Evolutionary conservation across 2,113 vertebrate species (phyloP).

Genomic region (Murina feae): DNA sequence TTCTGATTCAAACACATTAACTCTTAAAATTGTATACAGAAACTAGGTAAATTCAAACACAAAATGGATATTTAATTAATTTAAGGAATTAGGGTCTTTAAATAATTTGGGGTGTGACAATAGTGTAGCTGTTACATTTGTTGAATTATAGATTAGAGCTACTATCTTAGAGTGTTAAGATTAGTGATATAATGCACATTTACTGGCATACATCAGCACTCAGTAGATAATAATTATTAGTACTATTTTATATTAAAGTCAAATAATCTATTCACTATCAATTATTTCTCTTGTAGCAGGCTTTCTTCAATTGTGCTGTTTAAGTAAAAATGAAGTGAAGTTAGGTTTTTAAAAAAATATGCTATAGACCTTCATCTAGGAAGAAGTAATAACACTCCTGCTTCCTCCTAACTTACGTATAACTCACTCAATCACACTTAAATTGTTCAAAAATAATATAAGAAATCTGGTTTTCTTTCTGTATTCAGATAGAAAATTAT

Average conservation of each 20-base stretch:
- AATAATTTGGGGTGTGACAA: neutral
- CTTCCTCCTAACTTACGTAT: neutral
- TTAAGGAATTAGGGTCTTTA: neutral
- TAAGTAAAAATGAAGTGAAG: neutral
- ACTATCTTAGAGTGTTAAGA: neutral
- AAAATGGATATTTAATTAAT: neutral
- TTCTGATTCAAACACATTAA: neutral
- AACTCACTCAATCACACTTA: neutral
- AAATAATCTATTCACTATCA: neutral
- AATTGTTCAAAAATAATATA: neutral
- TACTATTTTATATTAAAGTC: neutral
- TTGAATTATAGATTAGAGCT: neutral
- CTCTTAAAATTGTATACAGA: neutral
- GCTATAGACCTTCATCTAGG: neutral
- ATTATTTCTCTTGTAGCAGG: neutral
- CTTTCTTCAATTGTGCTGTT: neutral
- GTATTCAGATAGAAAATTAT: neutral
- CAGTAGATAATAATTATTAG: neutral
- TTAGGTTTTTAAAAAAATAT: neutral
- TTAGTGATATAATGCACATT: neutral
- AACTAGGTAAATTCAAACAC: neutral
- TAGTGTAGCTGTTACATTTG: neutral
- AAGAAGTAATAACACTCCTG: neutral
- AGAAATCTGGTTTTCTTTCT: conserved; percentile 19
- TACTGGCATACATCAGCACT: neutral